Evolutionary conservation across 2,888 invertebrate genomes (phyloP).

Genomic region (Falcaria lacertinaria): DNA sequence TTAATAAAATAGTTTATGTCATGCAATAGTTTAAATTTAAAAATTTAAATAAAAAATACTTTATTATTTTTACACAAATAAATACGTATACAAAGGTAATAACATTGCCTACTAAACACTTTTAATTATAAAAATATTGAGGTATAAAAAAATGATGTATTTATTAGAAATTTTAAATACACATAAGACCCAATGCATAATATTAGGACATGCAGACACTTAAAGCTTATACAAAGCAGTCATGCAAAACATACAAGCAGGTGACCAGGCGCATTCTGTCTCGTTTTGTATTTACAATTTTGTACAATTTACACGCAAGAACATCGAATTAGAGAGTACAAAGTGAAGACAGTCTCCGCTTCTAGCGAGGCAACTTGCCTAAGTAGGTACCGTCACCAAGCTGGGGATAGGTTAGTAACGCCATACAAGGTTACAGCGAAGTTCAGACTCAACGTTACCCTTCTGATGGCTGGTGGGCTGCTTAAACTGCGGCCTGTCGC

Average conservation of each 20-base stretch:
- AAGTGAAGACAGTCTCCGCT: constrained; percentile 53
- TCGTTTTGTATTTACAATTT: constrained; percentile 27
- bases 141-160: no score
- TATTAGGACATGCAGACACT: constrained; percentile 31
- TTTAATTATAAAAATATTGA: no score
- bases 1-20: not conserved
- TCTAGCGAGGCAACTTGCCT: constrained; percentile 55
- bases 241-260: constrained; percentile 26
- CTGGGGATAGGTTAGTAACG: constrained; percentile 58
- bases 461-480: constrained; percentile 70
- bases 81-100: no score
- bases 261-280: constrained; percentile 49
- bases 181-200: constrained; percentile 12
- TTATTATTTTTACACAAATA: no score
- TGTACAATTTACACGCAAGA: constrained; percentile 24
- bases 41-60: no score
- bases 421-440: constrained; percentile 52
- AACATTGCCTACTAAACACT: no score
- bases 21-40: no score
- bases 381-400: constrained; percentile 69
- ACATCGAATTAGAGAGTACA: constrained; percentile 16
- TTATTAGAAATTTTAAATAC: constrained; percentile 6
- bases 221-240: constrained; percentile 20
- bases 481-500: constrained; percentile 63
- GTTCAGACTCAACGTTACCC: constrained; percentile 67